Conservation (phyloP, 2,888 invertebrate genomes). For the Galerucella pusilla region DNA sequence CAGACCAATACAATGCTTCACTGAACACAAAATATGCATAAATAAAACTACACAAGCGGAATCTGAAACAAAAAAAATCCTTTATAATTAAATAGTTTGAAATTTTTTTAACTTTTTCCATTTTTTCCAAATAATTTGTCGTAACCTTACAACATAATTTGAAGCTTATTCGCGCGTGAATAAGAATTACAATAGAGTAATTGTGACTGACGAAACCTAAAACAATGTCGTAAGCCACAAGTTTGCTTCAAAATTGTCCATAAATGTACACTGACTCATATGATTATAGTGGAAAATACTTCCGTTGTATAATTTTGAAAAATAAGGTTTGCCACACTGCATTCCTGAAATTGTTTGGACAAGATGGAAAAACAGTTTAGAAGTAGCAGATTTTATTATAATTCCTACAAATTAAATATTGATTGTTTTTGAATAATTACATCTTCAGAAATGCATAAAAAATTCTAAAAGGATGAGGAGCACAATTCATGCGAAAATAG, state of each 20-base stretch:
- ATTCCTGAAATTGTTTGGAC: not conserved
- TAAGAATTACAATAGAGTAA: slow-evolving; percentile 11
- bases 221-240: slow-evolving; percentile 8
- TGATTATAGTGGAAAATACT: not conserved
- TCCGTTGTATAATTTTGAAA: not conserved
- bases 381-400: too few relatives aligned
- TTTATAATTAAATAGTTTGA: slow-evolving; percentile 7
- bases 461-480: too few relatives aligned
- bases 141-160: slow-evolving; percentile 27
- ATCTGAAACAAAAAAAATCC: not conserved
- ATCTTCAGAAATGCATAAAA: too few relatives aligned
- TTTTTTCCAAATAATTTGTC: slow-evolving; percentile 15
- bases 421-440: too few relatives aligned
- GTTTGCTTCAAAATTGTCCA: slow-evolving; percentile 6
- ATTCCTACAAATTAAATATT: too few relatives aligned
- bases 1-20: not conserved
- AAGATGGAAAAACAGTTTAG: too few relatives aligned
- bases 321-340: not conserved
- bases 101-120: not conserved
- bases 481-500: too few relatives aligned
- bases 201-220: slow-evolving; percentile 13
- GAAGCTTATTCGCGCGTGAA: slow-evolving; percentile 28
- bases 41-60: slow-evolving; percentile 6
- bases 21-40: not conserved
- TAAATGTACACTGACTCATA: not conserved